phyloP scores from a whole-genome alignment of 2,113 vertebrate genomes.

The Psettodes erumei region DNA sequence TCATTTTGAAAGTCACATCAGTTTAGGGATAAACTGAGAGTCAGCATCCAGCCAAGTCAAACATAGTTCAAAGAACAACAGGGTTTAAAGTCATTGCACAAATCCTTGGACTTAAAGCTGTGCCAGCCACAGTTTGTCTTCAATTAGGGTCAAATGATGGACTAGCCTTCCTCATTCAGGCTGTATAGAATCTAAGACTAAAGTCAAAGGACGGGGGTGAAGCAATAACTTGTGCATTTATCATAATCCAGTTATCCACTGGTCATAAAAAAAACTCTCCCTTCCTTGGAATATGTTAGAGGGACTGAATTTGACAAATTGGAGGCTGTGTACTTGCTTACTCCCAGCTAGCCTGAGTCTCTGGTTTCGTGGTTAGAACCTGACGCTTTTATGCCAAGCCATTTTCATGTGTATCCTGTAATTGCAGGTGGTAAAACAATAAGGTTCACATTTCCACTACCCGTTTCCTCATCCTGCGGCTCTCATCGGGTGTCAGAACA shows the following conservation, averaged over 20 bases:
- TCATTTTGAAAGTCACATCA: constrained; percentile 56
- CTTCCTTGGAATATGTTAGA: constrained; percentile 29
- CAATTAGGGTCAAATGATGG: constrained; percentile 60
- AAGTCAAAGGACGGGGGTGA: constrained; percentile 52
- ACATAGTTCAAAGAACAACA: constrained; percentile 55
- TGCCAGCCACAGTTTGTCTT: constrained; percentile 65
- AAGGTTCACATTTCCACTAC: constrained; percentile 70
- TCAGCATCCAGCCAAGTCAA: constrained; percentile 53
- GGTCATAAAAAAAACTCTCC: constrained; percentile 55
- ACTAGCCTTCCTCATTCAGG: constrained; percentile 22
- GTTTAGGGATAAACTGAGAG: constrained; percentile 33
- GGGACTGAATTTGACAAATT: constrained; percentile 55
- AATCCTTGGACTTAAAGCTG: constrained; percentile 47
- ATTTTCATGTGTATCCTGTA: constrained; percentile 77
- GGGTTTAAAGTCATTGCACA: constrained; percentile 52
- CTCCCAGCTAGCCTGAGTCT: constrained; percentile 61
- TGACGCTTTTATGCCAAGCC: constrained; percentile 57
- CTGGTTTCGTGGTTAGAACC: constrained; percentile 62
- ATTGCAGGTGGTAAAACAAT: constrained; percentile 75
- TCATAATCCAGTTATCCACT: constrained; percentile 66
- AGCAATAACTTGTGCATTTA: constrained; percentile 61
- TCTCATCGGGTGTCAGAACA: constrained; percentile 65
- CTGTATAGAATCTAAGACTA: constrained; percentile 41
- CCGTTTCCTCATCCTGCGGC: constrained; percentile 78
- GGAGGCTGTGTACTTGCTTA: constrained; percentile 54